Base-by-base conservation (phyloP, 2,888 invertebrate species). In the Mesorhabditis spiculigera region DNA sequence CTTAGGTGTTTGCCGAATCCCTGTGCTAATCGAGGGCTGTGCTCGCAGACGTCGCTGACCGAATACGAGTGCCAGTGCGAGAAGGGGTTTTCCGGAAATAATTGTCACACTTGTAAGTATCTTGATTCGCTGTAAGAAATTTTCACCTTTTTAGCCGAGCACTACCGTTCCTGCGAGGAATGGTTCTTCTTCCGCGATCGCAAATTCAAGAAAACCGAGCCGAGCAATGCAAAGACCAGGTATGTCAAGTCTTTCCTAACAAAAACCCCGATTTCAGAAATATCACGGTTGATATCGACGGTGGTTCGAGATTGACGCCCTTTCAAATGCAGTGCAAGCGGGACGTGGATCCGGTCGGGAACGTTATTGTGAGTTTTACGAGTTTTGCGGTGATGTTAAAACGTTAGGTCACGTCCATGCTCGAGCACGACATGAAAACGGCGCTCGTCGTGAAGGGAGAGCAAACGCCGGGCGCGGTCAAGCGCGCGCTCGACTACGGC, bases 211-310 rank as follows among this genome's bases (percentile, higher is more conserved):
- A 63, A 63, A 28, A 63, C 13, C 63, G 63, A 28, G 63, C 63
- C 13, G 16, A 63, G n/a, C 6, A 63, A 28, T n/a, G 75, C 28
- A 28, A 28, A 28, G 28, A 28, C 28, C 28, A 28, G 28, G 28
- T 28, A 28, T 28, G 3, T 3, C 28, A 28, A 28, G 28, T 28
- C 3, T 28, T 28, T 28, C 28, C 28, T 28, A 28, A 28, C 28
- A 28, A 28, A 50, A 63, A n/a, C 16, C 63, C 8, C 6, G n/a
- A 6, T 63, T 16, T 74, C 67, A 61, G 74, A 42, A 78, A 78
- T 50, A 77, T 83, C 8, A 74, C 78, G 10, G 80, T 84, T n/a
- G 84, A 84, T 71, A 65, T 84, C n/a, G 84, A 84, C 67, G 84
- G 84, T 5, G 83, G 84, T 10, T 81, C 80, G 16, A 73, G 79